Evolutionary conservation across 1,140 invertebrate genomes (phyloP).

Genomic region (Centruroides sculpturatus): DNA sequence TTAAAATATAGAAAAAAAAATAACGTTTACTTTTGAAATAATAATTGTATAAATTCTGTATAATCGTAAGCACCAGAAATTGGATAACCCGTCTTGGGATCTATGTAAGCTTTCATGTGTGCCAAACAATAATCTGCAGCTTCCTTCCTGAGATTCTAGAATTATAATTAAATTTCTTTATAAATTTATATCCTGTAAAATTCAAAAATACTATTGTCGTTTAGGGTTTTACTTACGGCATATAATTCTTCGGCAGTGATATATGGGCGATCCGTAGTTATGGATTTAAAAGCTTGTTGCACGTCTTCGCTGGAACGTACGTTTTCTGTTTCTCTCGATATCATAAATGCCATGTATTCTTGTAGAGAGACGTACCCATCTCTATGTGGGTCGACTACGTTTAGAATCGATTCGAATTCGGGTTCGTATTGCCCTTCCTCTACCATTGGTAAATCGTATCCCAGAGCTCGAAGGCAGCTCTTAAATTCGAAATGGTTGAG

Average conservation of each 20-base stretch:
- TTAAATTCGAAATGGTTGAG: constrained; percentile 98
- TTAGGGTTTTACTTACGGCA: constrained; percentile 53
- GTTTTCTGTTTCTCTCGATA: constrained; percentile 99
- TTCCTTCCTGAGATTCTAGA: constrained; percentile 96
- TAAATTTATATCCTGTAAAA: too few species aligned
- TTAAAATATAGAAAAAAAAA: too few species aligned
- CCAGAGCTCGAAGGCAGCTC: constrained; percentile 91
- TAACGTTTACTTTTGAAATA: constrained; percentile 76
- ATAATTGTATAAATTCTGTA: constrained; percentile 88
- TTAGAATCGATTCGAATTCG: constrained; percentile 93
- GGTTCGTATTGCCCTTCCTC: constrained; percentile 97
- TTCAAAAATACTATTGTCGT: too few species aligned
- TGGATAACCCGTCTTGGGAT: constrained; percentile 76
- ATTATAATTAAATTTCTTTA: constrained; percentile 25
- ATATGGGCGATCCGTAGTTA: constrained; percentile 85
- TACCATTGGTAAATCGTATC: constrained; percentile 98
- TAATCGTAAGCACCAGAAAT: constrained; percentile 91
- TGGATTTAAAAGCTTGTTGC: constrained; percentile 96
- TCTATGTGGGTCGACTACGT: constrained; percentile 77
- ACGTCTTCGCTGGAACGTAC: constrained; percentile 98
- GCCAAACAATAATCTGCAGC: constrained; percentile 98
- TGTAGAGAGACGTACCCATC: constrained; percentile 94
- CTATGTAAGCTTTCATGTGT: constrained; percentile 88
- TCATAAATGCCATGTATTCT: constrained; percentile 99
- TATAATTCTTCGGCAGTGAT: constrained; percentile 98